Percentiles rank a stretch among this genome's conserved stretches.
Evolutionary conservation across 1,140 invertebrate genomes (phyloP).

Genomic region (Zaprionus africanus): DNA sequence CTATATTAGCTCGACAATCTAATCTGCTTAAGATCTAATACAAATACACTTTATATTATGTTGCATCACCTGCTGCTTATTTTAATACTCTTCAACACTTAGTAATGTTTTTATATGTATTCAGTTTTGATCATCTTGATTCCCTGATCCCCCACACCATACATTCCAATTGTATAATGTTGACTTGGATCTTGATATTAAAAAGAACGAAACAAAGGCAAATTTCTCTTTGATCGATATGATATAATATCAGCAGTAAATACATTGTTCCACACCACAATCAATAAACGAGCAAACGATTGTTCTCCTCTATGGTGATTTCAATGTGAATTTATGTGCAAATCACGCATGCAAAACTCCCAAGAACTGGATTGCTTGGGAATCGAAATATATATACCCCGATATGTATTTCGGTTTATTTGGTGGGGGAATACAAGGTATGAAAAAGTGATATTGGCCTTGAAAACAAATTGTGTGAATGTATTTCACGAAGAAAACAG

Average conservation of each 20-base stretch:
- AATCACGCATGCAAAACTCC: slow-evolving; percentile 1
- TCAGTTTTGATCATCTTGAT: too few relatives aligned
- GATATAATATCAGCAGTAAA: not conserved
- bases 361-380: not conserved
- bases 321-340: not conserved
- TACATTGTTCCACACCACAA: not conserved
- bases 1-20: too few relatives aligned
- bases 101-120: too few relatives aligned
- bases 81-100: too few relatives aligned
- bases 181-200: too few relatives aligned
- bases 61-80: too few relatives aligned
- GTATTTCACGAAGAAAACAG: slow-evolving; percentile 24
- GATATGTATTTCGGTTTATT: not conserved
- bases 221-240: not conserved
- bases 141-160: too few relatives aligned
- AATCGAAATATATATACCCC: not conserved
- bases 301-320: not conserved
- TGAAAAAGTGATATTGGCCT: slow-evolving; percentile 76
- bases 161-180: too few relatives aligned
- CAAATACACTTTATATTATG: too few relatives aligned
- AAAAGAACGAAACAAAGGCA: not conserved
- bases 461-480: slow-evolving; percentile 51
- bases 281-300: not conserved
- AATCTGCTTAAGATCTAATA: too few relatives aligned
- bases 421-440: slow-evolving; percentile 12